These are phyloP conservation scores for Oceanodroma tethys DNA, from an alignment of 2,113 vertebrate genomes.

Conservation along the genomic window DNA sequence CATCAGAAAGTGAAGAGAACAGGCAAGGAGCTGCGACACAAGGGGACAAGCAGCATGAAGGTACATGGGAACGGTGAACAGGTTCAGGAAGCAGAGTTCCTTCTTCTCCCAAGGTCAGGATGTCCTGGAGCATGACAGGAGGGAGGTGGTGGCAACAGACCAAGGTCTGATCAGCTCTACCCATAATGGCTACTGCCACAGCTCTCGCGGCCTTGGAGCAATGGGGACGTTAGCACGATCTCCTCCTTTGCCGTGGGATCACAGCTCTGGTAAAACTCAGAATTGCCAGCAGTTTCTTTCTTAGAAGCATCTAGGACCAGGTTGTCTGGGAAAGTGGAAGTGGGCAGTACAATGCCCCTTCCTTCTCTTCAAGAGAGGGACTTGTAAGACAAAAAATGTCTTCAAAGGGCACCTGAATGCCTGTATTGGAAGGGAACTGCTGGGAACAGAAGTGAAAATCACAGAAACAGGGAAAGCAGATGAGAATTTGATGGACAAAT, in stretches of 20 bases:
- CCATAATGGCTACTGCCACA: not conserved
- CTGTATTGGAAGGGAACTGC: not conserved
- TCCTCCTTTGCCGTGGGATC: not conserved
- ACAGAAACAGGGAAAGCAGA: not conserved
- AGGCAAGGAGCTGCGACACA: not conserved
- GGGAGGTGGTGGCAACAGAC: not conserved
- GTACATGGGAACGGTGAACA: not conserved
- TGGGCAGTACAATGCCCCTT: not conserved
- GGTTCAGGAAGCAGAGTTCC: not conserved
- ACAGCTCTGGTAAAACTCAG: not conserved
- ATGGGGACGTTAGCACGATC: rapidly evolving
- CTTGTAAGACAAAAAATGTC: not conserved
- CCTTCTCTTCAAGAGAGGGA: not conserved
- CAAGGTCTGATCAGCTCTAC: not conserved
- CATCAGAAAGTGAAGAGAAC: not conserved
- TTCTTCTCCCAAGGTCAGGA: not conserved
- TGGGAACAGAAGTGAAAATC: not conserved
- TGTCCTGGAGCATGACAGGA: not conserved
- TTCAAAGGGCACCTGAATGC: not conserved
- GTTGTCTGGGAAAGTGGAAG: not conserved
- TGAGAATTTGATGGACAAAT: slow-evolving; percentile 11
- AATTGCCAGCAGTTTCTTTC: not conserved
- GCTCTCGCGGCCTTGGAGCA: not conserved
- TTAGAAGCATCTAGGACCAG: not conserved
- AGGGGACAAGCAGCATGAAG: not conserved